Base-by-base conservation (phyloP, 35 echinoderm and acorn worm species). In the Ophiothrix spiculata region DNA sequence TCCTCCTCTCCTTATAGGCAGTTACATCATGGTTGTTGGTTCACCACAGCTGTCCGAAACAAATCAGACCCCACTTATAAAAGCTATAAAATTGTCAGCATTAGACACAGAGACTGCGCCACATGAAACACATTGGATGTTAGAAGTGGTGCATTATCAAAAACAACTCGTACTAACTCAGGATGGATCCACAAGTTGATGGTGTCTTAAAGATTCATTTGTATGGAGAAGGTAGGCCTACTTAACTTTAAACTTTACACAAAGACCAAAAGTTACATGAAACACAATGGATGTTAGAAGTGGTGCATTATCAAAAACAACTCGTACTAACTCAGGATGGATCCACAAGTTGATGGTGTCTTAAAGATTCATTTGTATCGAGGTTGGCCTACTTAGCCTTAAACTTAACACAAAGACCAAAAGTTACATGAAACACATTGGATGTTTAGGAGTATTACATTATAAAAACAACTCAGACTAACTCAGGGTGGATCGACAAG, bases 51-150 rank as follows among this genome's bases (percentile, higher is more conserved):
- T 69, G 10, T 15, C 60, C 29, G 60, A 69, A n/a, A 28, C 16
- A 4, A 12, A 28, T 28, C 17, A n/a, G 3, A 15, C 17, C 25
- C 60, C 4, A 69, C 16, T 69, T 4, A 69, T 69, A 12, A 69
- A 69, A 28, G 60, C 60, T 25, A 28, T 69, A 2, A 69, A 69
- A n/a, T 12, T 69, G 29, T 12, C 60, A 69, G 3, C 6, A 6
- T 28, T 69, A 2, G 60, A 69, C 23, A 69, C 60, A 69, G 60
- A 10, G 60, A 69, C 60, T 15, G 60, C 60, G 1, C 60, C 60
- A 69, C 60, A 69, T 69, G 60, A 69, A 25, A 69, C 60, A 15
- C 60, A 69, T 28, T 69, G 60, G 60, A 69, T 69, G 60, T n/a
- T 69, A 28, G 60, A 69, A n/a, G 60, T 69, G 4, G 17, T 69